Evolutionary conservation across 2,888 invertebrate species (phyloP), one percentile per base, ranked within the genome.

Genomic region (Odontothrips loti): DNA sequence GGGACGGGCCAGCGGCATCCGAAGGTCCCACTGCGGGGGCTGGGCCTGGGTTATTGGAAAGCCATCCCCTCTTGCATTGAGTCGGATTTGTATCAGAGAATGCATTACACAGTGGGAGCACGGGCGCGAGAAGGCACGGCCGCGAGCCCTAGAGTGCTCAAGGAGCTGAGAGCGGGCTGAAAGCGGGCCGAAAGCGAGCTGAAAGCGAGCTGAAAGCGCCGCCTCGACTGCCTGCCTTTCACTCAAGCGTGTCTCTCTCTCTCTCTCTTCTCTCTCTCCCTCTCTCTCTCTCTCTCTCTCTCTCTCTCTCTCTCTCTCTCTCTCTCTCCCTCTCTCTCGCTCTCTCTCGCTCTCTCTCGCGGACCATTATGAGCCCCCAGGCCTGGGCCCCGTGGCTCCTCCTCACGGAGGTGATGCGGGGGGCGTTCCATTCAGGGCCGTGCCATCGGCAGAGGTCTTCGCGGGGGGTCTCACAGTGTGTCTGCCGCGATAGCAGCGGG

Each of bases 41-140:
- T 27, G 68, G 68, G 27, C 68, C 68, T 9, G 68, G 12, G 68
- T 75, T 75, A 75, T 75, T 75, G 68, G 68, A 75, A 75, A 75
- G 68, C 68, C 68, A 75, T 75, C 68, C 68, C 68, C 23, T 27
- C n/a, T 27, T 75, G 68, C 68, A 75, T 27, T n/a, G 58, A 58
- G 58, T 17, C 68, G 68, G 68, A 75, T 75, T 75, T 75, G 68
- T 75, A 75, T 75, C 27, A 27, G 23, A 27, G 68, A 75, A 75
- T 75, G 68, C 68, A 75, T 75, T 75, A 75, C 68, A 75, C 11
- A 27, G 27, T 27, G 27, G 68, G 68, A 27, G 68, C 9, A 27
- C 23, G 23, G 68, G 63, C 63, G 23, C 10, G 68, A 8, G n/a
- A 11, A 6, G 68, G 68, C 68, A n/a, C 17, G 58, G 58, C 58